A percentile compares a stretch with the other conserved stretches of the same genome.
Evolutionary conservation across 1,140 invertebrate species (phyloP).

Genomic region (Brevipalpus yothersi): DNA sequence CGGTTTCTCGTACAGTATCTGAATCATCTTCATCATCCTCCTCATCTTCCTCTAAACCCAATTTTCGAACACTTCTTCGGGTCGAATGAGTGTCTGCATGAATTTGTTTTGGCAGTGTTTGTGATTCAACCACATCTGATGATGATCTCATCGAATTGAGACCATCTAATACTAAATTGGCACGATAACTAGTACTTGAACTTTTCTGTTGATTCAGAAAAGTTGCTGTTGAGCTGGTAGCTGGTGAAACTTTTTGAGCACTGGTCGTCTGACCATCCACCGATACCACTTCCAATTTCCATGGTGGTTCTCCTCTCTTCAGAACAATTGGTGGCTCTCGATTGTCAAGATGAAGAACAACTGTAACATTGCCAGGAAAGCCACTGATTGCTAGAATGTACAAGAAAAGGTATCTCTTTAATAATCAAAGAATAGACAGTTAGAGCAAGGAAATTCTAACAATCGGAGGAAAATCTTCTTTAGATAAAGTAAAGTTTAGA

Average conservation of each 20-base stretch:
- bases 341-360: constrained; percentile 76
- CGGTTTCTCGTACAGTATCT: constrained; percentile 11
- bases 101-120: neutral
- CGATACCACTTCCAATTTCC: constrained; percentile 5
- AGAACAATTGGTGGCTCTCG: neutral
- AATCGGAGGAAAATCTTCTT: too few species aligned
- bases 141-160: constrained; percentile 6
- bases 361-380: constrained; percentile 55
- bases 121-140: constrained; percentile 7
- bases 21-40: constrained; percentile 1
- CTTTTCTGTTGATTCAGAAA: neutral
- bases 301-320: constrained; percentile 5
- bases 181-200: constrained; percentile 7
- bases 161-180: constrained; percentile 13
- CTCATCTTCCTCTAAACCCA: neutral
- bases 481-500: too few species aligned
- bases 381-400: neutral
- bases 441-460: too few species aligned
- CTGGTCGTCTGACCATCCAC: neutral
- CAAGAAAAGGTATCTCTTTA: neutral
- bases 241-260: too few species aligned
- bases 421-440: too few species aligned
- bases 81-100: neutral
- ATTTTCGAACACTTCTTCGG: neutral
- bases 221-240: too few species aligned